These are phyloP conservation scores for Rhodophaea formosa DNA, from an alignment of 2,888 invertebrate species.

Conservation along the genomic window DNA sequence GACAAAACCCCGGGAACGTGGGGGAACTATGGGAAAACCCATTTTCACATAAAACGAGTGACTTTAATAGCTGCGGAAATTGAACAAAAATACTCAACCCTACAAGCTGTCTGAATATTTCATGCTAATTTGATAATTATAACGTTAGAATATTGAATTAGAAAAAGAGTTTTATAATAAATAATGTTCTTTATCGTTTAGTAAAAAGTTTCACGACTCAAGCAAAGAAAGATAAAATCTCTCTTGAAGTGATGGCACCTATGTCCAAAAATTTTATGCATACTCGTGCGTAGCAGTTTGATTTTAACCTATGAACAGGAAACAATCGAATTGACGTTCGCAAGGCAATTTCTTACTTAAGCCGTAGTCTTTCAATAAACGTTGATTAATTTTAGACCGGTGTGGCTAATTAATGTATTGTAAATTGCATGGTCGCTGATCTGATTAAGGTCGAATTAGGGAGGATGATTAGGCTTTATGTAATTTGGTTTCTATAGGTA, in stretches of 20 bases:
- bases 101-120: not conserved
- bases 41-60: slow-evolving; percentile 41
- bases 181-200: no score
- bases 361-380: not conserved
- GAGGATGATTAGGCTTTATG: not conserved
- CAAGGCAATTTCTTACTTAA: not conserved
- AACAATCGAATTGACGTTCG: no score
- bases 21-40: slow-evolving; percentile 43
- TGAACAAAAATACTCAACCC: slow-evolving; percentile 27
- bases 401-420: not conserved
- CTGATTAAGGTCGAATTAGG: not conserved
- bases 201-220: no score
- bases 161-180: no score
- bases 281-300: no score
- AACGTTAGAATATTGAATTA: not conserved
- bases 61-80: slow-evolving; percentile 47
- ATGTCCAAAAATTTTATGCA: no score
- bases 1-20: slow-evolving; percentile 42
- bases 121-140: not conserved
- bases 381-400: not conserved
- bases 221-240: no score
- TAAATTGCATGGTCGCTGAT: not conserved
- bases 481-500: not conserved
- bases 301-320: no score
- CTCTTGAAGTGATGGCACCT: no score